Conservation (phyloP, 2,113 vertebrate species). For the Odocoileus hemionus region DNA sequence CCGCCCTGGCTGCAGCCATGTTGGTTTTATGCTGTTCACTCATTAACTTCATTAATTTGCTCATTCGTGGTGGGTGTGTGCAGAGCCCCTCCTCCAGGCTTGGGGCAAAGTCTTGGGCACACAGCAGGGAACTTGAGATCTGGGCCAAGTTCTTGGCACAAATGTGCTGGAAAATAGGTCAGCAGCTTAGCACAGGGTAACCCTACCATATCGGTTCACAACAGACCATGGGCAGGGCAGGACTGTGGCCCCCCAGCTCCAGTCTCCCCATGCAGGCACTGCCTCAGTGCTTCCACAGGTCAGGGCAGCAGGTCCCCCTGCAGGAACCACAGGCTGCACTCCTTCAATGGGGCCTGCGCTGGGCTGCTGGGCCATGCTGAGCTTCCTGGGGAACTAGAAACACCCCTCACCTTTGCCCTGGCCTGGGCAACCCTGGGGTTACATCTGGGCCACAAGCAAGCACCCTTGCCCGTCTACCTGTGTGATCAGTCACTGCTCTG, state of each 20-base stretch:
- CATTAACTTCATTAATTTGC: neutral
- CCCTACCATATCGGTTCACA: neutral
- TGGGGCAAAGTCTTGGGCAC: neutral
- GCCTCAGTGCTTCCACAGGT: neutral
- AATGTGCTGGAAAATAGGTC: constrained; percentile 57
- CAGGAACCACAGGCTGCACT: neutral
- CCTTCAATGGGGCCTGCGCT: fast-evolving
- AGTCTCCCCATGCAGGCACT: neutral
- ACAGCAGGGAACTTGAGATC: constrained; percentile 6
- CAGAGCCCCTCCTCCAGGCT: neutral
- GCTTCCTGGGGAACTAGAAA: neutral
- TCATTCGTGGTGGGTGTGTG: neutral
- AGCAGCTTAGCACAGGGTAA: neutral
- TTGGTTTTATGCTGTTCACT: neutral
- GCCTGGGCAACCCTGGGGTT: neutral
- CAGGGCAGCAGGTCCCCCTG: no score
- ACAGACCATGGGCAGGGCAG: neutral
- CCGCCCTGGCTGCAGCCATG: neutral
- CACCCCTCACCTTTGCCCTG: neutral
- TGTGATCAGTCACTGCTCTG: neutral
- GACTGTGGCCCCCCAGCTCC: neutral
- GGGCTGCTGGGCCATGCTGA: neutral
- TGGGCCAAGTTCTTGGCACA: constrained; percentile 24
- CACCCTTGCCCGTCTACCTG: neutral
- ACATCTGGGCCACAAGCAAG: neutral